These are phyloP conservation scores for Metacarcinus magister DNA, from an alignment of 2,888 invertebrate genomes.

Conservation along the genomic window DNA sequence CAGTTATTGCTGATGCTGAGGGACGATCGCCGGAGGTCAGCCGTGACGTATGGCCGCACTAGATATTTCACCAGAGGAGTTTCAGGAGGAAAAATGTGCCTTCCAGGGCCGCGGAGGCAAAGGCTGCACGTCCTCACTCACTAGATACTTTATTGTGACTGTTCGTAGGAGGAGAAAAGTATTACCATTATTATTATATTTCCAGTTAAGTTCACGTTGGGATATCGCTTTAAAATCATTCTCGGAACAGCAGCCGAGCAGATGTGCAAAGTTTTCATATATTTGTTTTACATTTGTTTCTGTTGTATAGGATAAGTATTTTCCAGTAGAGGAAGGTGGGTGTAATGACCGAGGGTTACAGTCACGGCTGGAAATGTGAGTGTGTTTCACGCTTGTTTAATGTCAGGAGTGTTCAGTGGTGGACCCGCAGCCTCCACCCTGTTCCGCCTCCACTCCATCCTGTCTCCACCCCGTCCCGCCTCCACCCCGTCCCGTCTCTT, in stretches of 20 bases:
- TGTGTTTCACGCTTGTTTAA: background rate
- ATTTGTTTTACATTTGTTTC: background rate
- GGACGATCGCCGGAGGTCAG: background rate
- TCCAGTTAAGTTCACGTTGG: background rate
- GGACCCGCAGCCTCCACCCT: background rate
- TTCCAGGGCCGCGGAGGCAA: background rate
- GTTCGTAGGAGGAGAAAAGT: background rate
- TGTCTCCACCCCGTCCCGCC: background rate
- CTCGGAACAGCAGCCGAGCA: background rate
- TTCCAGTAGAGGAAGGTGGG: background rate
- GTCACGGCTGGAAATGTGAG: background rate
- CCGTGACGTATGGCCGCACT: background rate
- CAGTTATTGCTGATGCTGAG: conserved; percentile 42
- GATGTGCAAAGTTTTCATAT: background rate
- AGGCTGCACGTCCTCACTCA: conserved; percentile 4
- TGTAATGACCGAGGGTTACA: background rate
- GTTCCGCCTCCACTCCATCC: background rate
- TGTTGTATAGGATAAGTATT: background rate
- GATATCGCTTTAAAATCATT: background rate
- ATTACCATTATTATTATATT: background rate
- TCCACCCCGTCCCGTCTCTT: background rate
- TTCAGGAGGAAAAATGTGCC: background rate
- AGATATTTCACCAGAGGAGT: background rate
- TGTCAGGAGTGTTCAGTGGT: background rate
- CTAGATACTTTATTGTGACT: background rate